A percentile compares a stretch with the other conserved stretches of the same genome.
Evolutionary conservation across 92 coral and sea anemone genomes (phyloP).

Genomic region (Diadumene lineata): DNA sequence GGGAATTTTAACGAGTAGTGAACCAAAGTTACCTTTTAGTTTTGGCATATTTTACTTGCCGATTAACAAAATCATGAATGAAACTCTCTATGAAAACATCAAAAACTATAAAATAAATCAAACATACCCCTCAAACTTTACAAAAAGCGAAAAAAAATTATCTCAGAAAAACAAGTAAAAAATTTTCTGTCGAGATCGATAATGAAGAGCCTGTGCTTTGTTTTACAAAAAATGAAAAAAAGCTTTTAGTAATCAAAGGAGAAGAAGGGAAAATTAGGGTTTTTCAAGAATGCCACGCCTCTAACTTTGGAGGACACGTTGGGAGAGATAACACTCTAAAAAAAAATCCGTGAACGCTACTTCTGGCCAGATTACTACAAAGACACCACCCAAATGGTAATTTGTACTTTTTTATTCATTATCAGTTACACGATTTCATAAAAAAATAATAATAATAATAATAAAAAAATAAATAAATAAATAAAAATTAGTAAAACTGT

Average conservation of each 20-base stretch:
- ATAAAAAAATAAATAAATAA: not conserved
- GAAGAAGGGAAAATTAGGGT: slow-evolving; percentile 29
- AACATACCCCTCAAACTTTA: slow-evolving; percentile 17
- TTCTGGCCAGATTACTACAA: slow-evolving; percentile 54
- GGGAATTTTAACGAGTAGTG: not conserved
- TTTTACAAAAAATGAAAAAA: not conserved
- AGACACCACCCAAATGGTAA: slow-evolving; percentile 40
- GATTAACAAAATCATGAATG: not conserved
- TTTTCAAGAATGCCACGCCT: slow-evolving; percentile 43
- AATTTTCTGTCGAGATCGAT: slow-evolving; percentile 10
- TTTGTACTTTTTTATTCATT: not conserved
- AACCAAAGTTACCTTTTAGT: not conserved
- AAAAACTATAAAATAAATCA: not conserved
- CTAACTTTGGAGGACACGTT: slow-evolving; percentile 40
- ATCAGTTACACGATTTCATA: not conserved
- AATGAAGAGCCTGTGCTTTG: not conserved
- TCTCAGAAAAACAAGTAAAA: slow-evolving; percentile 22
- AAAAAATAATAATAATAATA: not conserved
- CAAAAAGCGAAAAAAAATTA: slow-evolving; percentile 18
- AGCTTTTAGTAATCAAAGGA: slow-evolving; percentile 15
- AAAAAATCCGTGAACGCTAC: slow-evolving; percentile 25
- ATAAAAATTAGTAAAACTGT: not conserved
- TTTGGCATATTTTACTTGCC: not conserved
- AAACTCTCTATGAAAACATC: not conserved
- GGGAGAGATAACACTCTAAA: slow-evolving; percentile 42